Evolutionary conservation across 2,888 invertebrate genomes (phyloP).

Genomic region (Dione vanillae): DNA sequence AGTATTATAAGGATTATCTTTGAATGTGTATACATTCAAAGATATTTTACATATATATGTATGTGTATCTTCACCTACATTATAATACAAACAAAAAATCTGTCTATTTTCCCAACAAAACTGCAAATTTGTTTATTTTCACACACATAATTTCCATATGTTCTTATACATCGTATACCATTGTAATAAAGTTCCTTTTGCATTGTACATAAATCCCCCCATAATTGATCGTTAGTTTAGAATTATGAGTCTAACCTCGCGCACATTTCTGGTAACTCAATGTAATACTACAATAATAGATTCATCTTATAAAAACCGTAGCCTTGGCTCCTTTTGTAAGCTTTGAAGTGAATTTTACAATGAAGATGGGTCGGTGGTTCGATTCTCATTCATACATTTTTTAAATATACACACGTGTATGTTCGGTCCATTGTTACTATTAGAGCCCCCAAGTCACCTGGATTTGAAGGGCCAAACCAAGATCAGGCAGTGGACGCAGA

Average conservation of each 20-base stretch:
- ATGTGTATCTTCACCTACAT: not conserved
- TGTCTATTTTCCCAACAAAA: constrained; percentile 1
- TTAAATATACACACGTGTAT: no score
- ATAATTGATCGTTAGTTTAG: constrained; percentile 28
- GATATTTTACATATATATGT: no score
- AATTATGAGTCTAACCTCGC: constrained; percentile 22
- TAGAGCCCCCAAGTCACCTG: no score
- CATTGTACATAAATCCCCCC: not conserved
- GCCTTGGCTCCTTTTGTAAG: constrained; percentile 1
- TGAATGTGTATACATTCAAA: no score
- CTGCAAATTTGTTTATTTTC: constrained; percentile 23
- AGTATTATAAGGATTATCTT: no score
- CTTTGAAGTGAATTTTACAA: not conserved
- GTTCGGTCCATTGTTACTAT: no score
- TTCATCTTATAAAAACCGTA: constrained; percentile 7
- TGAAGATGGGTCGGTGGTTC: not conserved
- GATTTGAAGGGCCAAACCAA: no score
- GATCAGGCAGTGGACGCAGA: no score
- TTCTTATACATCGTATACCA: not conserved
- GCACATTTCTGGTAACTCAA: constrained; percentile 15
- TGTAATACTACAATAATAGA: constrained; percentile 3
- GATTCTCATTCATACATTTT: not conserved
- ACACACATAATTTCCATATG: not conserved
- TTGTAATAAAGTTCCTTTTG: constrained; percentile 13
- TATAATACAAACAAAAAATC: constrained; percentile 4